Evolutionary conservation across 2,888 invertebrate genomes (phyloP).

Genomic region (Hemaris fuciformis): DNA sequence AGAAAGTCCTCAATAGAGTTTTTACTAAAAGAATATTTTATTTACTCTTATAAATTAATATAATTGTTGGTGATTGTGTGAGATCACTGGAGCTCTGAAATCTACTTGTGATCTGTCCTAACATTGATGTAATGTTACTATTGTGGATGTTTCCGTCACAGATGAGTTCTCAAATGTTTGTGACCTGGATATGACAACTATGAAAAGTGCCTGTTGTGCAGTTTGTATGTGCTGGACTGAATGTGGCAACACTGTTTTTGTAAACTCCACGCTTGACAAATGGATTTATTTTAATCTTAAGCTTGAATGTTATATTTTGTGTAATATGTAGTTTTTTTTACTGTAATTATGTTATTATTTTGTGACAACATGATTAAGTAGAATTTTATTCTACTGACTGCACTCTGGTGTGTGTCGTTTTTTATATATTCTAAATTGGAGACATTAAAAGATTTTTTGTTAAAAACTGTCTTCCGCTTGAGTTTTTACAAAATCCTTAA

Average conservation of each 20-base stretch:
- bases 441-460: slow-evolving; percentile 3
- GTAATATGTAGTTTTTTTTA: slow-evolving; percentile 11
- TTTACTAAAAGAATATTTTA: slow-evolving; percentile 71
- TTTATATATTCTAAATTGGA: slow-evolving; percentile 9
- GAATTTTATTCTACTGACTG: background rate
- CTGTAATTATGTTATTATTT: slow-evolving; percentile 12
- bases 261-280: slow-evolving; percentile 5
- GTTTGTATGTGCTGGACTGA: slow-evolving; percentile 18
- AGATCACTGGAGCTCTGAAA: slow-evolving; percentile 28
- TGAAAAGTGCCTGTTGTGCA: slow-evolving; percentile 58
- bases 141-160: background rate
- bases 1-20: slow-evolving; percentile 69
- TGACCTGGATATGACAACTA: slow-evolving; percentile 36
- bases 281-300: slow-evolving; percentile 10
- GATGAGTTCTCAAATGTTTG: slow-evolving; percentile 19
- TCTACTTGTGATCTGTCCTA: slow-evolving; percentile 44
- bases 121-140: slow-evolving; percentile 18
- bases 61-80: slow-evolving; percentile 35
- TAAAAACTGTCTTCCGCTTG: slow-evolving; percentile 7
- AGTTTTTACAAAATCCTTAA: slow-evolving; percentile 2
- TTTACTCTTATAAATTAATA: slow-evolving; percentile 47
- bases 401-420: background rate
- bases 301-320: slow-evolving; percentile 8
- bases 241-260: background rate
- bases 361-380: background rate